Evolutionary conservation across 2,888 invertebrate species (phyloP), one percentile per base, ranked within the genome.

Genomic region (Chymomyza caudatula): DNA sequence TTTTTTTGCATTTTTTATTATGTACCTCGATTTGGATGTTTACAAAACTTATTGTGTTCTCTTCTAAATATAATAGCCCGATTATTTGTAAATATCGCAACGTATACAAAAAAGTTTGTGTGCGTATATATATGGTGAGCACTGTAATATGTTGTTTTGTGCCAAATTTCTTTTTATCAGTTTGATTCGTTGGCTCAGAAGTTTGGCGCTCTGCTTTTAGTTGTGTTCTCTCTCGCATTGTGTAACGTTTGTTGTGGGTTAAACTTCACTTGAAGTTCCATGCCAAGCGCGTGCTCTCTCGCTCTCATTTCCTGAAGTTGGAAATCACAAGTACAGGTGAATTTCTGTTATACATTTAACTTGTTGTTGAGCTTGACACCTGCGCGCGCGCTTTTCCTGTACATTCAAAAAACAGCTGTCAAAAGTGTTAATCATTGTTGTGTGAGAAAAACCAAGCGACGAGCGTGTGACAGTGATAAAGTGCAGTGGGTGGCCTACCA

Each of bases 381-480:
- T 77, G 75, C 67, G 57, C 55, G 43, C 66, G 53, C 53, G 4
- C 56, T 23, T 25, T 6, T 42, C 51, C 63, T 55, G 63, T 63
- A 63, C n/a, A n/a, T n/a, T n/a, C n/a, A 52, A 60, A 72, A 60
- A 65, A 69, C 75, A 81, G 76, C 76, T 75, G 81, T 69, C 75
- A 63, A 62, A 74, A 67, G 53, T 47, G 70, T 74, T 77, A 74
- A 69, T 58, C 60, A 74, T 71, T 66, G 59, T 37, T 37, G 11
- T 13, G 5, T n/a, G 17, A 4, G 4, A 44, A 5, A 44, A 15
- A 15, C 13, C 44, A 17, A 47, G 15, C 5, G 44, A 17, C 44
- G 3, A 47, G 17, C 44, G 44, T 17, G 44, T 47, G 44, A 47
- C 15, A 17, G 44, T 15, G 44, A 47, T 15, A 47, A 17, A 47